Conservation (phyloP, 2,888 invertebrate genomes). For the Shargacucullia verbasci region DNA sequence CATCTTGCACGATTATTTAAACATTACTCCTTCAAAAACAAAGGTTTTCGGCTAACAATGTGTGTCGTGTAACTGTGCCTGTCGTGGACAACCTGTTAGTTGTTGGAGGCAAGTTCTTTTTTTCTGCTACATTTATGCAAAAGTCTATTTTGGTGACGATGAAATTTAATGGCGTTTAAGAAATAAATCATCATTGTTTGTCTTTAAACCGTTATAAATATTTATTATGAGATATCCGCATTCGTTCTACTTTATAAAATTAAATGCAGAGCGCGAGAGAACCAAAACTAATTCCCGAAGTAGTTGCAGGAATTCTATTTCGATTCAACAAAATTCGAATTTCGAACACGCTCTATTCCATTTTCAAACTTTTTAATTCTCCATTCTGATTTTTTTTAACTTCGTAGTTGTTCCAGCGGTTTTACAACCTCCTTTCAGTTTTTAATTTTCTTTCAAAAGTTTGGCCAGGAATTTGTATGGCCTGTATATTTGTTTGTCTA, state of each 20-base stretch:
- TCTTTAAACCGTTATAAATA: constrained; percentile 12
- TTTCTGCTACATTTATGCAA: constrained; percentile 21
- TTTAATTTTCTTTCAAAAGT: constrained; percentile 36
- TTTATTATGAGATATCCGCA: constrained; percentile 21
- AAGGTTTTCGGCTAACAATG: constrained; percentile 66
- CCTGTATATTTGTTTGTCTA: constrained; percentile 7
- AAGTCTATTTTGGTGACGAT: constrained; percentile 16
- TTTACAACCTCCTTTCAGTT: constrained; percentile 16
- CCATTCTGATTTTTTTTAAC: constrained; percentile 38
- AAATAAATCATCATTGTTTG: constrained; percentile 13
- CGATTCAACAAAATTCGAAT: constrained; percentile 60
- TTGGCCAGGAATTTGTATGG: neutral
- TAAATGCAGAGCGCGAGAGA: constrained; percentile 47
- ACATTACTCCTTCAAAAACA: constrained; percentile 50
- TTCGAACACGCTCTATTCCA: constrained; percentile 57
- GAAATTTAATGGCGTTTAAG: neutral
- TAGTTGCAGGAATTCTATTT: constrained; percentile 57
- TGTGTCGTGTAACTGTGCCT: constrained; percentile 77
- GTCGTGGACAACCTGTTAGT: constrained; percentile 77
- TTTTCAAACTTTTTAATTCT: constrained; percentile 60
- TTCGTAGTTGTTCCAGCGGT: constrained; percentile 26
- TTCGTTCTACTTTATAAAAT: constrained; percentile 43
- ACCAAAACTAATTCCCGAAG: constrained; percentile 61
- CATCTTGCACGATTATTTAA: constrained; percentile 43
- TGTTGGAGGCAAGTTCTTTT: constrained; percentile 36